phyloP scores from a whole-genome alignment of 1,140 invertebrate genomes.

The Zaprionus capensis region DNA sequence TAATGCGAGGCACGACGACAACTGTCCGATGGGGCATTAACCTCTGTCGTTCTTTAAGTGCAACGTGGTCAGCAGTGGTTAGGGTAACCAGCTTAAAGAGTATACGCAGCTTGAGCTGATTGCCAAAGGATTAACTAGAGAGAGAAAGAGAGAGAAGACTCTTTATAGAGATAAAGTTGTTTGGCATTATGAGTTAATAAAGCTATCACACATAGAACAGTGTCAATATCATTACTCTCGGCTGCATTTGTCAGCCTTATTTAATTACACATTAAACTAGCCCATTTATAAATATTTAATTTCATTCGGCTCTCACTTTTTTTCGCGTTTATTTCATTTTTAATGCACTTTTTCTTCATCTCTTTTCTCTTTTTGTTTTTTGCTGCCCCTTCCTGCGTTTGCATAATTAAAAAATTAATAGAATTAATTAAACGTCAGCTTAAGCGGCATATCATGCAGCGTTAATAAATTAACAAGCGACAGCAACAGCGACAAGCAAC shows the following conservation, averaged over 20 bases:
- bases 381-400: neutral
- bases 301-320: neutral
- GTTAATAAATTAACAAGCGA: slow-evolving; percentile 71
- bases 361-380: neutral
- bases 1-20: slow-evolving; percentile 52
- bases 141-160: neutral
- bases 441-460: slow-evolving; percentile 72
- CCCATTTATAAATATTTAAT: slow-evolving; percentile 27
- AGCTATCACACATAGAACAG: neutral
- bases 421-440: slow-evolving; percentile 80
- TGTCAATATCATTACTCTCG: neutral
- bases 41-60: slow-evolving; percentile 47
- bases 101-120: neutral
- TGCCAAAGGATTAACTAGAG: neutral
- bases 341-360: slow-evolving; percentile 39
- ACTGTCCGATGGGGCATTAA: slow-evolving; percentile 76
- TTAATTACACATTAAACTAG: slow-evolving; percentile 1
- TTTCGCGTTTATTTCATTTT: slow-evolving; percentile 9
- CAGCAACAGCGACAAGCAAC: slow-evolving; percentile 4
- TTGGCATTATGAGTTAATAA: neutral
- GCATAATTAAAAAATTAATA: slow-evolving; percentile 65
- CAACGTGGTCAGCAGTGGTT: slow-evolving; percentile 3
- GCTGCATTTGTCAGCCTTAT: neutral
- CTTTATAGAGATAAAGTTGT: no score
- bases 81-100: neutral